Evolutionary conservation across 2,797 vertebrate genomes (phyloP).

Genomic region (Xiphorhynchus erythropygius): DNA sequence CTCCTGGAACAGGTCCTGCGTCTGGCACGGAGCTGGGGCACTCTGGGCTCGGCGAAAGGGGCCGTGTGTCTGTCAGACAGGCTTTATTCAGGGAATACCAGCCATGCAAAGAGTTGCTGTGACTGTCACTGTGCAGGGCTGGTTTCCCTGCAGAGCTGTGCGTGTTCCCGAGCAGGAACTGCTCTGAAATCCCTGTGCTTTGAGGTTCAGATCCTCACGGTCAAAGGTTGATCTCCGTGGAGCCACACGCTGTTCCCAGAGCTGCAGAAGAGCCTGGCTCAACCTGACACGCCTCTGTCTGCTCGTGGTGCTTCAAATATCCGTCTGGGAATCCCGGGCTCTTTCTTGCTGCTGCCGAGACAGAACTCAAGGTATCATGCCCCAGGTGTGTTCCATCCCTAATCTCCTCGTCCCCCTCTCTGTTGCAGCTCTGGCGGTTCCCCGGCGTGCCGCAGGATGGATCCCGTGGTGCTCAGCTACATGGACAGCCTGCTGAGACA

Average conservation of each 20-base stretch:
- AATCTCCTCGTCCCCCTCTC: background rate
- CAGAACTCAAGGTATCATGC: fast-evolving
- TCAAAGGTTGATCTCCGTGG: background rate
- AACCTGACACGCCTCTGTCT: background rate
- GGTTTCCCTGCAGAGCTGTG: background rate
- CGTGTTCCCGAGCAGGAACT: background rate
- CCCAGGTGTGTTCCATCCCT: background rate
- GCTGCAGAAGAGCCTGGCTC: background rate
- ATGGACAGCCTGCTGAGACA: conserved; percentile 92
- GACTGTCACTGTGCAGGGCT: background rate
- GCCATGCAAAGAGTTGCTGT: background rate
- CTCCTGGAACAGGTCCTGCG: background rate
- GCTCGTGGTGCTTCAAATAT: background rate
- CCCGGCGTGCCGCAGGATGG: conserved; percentile 77
- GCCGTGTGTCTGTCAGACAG: background rate
- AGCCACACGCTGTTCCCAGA: background rate
- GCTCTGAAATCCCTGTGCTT: background rate
- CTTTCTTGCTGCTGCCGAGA: background rate
- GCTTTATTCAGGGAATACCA: background rate
- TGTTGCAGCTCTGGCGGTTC: conserved; percentile 46
- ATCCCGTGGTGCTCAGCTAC: conserved; percentile 93
- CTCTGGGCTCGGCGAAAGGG: background rate
- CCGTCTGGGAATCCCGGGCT: background rate
- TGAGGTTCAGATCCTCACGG: background rate
- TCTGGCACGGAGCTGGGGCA: background rate